Base-by-base conservation (phyloP, 2,888 invertebrate species). In the Crematogaster levior region DNA sequence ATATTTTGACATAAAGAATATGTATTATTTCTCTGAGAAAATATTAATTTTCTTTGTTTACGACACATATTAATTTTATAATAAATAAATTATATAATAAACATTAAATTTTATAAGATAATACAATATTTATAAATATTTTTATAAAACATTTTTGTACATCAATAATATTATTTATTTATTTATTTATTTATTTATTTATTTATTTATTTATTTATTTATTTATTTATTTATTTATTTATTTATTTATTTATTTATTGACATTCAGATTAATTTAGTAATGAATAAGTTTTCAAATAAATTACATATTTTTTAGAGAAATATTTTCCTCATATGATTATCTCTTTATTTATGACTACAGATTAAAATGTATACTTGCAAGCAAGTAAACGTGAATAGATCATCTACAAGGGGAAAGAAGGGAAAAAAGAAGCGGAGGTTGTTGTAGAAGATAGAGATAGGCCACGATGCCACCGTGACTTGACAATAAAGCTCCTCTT, bases 401-500 rank as follows among this genome's bases (percentile, higher is more conserved):
- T 86, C 72, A 75, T 70, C 80, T 79, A 86, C 81, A 82, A 18
- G 4, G 27, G 48, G 18, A 46, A 56, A 40, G 51, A 21, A 51
- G 72, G 40, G n/a, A n/a, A n/a, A n/a, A 21, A 61, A 37, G 56
- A 81, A 70, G 89, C 84, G 84, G 90, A 91, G 91, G 91, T 90
- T 91, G 84, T 86, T 89, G 83, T 87, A 79, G 84, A 84, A 94
- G 93, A 92, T 93, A 91, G 91, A 94, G 94, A 94, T 94, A 94
- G 93, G 92, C 91, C 94, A 94, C 94, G 94, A 90, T 91, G 91
- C 86, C 90, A 91, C 86, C 94, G 94, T 92, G 94, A 93, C 94
- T 94, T 91, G 93, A 94, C 93, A 93, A 93, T 94, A 93, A 93
- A 93, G 92, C 92, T 93, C 92, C 89, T 91, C 92, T 92, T 92